These are phyloP conservation scores for Syncerus caffer DNA, from an alignment of 2,797 vertebrate species.

Conservation along the genomic window DNA sequence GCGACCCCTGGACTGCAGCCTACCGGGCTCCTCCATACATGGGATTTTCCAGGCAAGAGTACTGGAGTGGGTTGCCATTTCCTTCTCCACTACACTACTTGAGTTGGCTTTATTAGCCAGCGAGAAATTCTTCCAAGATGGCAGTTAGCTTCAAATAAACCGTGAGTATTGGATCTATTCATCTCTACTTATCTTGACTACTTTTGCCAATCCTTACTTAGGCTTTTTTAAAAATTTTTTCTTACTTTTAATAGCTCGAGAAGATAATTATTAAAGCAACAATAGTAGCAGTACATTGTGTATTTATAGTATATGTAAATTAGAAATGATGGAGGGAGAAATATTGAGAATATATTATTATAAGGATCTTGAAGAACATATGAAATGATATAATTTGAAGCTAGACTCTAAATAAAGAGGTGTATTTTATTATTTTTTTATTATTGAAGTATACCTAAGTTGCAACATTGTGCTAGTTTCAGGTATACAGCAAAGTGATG, in stretches of 20 bases:
- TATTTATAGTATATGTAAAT: not conserved
- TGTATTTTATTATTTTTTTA: not conserved
- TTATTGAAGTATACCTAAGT: not conserved
- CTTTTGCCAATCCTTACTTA: not conserved
- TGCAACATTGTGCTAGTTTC: not conserved
- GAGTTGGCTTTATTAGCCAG: not conserved
- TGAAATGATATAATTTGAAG: not conserved
- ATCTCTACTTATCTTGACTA: not conserved
- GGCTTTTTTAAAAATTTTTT: not conserved
- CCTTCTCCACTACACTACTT: not conserved
- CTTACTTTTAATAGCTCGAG: not conserved
- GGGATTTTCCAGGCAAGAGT: not conserved
- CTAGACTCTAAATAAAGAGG: not conserved
- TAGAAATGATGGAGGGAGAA: not conserved
- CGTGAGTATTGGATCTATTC: not conserved
- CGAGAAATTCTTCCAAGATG: not conserved
- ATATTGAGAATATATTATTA: not conserved
- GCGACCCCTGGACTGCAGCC: not conserved
- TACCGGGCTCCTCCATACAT: not conserved
- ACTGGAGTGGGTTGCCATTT: not conserved
- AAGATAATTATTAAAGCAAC: not conserved
- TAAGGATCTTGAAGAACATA: not conserved
- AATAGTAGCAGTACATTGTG: not conserved
- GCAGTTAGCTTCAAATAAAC: not conserved
- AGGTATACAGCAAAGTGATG: not conserved